phyloP scores from a whole-genome alignment of 2,113 vertebrate species.

The Pontoporia blainvillei region DNA sequence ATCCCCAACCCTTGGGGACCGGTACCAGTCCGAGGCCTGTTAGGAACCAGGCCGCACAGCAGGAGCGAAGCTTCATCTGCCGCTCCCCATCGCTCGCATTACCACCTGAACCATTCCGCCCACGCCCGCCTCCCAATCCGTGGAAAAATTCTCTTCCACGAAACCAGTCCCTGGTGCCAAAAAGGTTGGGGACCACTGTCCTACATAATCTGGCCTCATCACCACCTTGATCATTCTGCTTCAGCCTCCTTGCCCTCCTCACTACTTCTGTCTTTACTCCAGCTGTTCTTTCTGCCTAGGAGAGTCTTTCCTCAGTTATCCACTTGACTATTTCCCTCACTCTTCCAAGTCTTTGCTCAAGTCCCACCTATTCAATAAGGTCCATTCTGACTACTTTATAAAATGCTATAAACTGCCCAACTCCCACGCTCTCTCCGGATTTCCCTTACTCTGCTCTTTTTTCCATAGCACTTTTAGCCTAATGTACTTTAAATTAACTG shows the following conservation, averaged over 20 bases:
- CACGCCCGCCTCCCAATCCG: no score
- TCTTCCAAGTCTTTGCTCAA: not conserved
- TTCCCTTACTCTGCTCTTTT: not conserved
- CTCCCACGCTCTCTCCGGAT: not conserved
- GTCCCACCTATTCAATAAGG: not conserved
- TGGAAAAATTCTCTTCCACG: no score
- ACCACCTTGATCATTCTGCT: not conserved
- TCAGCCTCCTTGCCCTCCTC: not conserved
- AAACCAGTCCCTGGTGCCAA: no score
- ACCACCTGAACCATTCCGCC: no score
- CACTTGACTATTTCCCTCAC: not conserved
- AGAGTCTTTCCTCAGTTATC: not conserved
- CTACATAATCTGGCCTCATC: not conserved
- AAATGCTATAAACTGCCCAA: not conserved
- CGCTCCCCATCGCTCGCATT: no score
- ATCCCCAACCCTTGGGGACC: no score
- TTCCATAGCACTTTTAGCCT: not conserved
- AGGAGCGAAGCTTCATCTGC: no score
- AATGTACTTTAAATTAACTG: not conserved
- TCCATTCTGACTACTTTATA: not conserved
- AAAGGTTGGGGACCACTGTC: no score
- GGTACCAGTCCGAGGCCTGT: no score
- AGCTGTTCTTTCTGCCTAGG: not conserved
- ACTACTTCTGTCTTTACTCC: not conserved
- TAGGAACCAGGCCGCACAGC: no score